phyloP scores from a whole-genome alignment of 2,888 invertebrate species.

The Plemyria rubiginata region DNA sequence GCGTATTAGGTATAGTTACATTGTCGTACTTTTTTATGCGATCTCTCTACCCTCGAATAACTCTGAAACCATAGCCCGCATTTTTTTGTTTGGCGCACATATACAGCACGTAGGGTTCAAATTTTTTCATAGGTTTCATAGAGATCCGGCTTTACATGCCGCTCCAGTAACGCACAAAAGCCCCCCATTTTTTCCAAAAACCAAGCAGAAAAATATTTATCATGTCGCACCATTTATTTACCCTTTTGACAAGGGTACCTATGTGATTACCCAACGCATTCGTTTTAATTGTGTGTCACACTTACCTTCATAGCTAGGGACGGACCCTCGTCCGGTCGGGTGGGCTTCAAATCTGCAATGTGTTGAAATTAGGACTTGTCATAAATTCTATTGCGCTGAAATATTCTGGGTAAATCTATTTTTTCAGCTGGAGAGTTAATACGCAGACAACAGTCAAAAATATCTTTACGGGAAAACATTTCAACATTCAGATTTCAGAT shows the following conservation, averaged over 20 bases:
- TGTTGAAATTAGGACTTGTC: slow-evolving; percentile 22
- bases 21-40: no score
- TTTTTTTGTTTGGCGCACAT: no score
- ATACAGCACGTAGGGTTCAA: no score
- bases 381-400: slow-evolving; percentile 8
- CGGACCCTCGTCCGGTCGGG: slow-evolving; percentile 12
- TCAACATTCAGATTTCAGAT: no score
- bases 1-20: no score
- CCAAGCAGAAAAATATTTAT: slow-evolving; percentile 4
- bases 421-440: neutral
- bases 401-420: neutral
- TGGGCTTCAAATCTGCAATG: slow-evolving; percentile 16
- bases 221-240: slow-evolving; percentile 2
- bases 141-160: no score
- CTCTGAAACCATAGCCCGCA: no score
- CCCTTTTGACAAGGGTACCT: slow-evolving; percentile 22
- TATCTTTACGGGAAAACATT: no score
- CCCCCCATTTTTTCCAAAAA: neutral
- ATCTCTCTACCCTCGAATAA: neutral
- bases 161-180: no score
- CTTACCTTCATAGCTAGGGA: slow-evolving; percentile 8
- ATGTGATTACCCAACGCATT: slow-evolving; percentile 17
- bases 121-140: no score
- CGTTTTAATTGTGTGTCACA: slow-evolving; percentile 8
- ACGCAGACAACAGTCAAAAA: neutral